Base-by-base conservation (phyloP, 2,113 vertebrate genomes). In the Tragelaphus scriptus region DNA sequence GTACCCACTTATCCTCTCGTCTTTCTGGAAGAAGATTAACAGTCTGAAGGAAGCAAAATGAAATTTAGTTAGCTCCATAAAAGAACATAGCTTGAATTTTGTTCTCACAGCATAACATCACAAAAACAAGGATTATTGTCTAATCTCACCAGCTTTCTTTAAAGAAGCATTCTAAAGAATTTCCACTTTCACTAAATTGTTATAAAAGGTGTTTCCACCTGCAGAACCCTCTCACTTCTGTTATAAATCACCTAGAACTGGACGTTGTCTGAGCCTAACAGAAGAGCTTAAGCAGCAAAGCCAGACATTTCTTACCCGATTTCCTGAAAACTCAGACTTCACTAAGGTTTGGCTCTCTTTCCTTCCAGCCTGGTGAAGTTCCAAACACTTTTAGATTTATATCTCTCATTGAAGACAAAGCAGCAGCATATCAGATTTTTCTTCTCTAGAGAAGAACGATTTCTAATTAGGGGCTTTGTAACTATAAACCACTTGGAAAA, bases 311-410 rank as follows among this genome's bases (percentile, higher is more conserved):
- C 80, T 94, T 94, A 93, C 77, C 94, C 2, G 7, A 94, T 97
- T 98, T 98, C 97, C 97, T 97, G 97, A 90, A 97, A 98, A 92
- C 40, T 95, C 92, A 98, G 98, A 97, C 96, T 97, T 93, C 14
- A 82, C 63, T 79, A 80, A 92, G 40, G 23, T 65, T 98, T 97
- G 90, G 95, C 85, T 91, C 63, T 65, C 47, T 68, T 85, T 98
- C n/a, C 36, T 89, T 91, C 63, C 36, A 93, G 10, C 11, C 30
- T 96, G 90, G 92, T 93, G 79, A 90, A 61, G 19, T 88, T 97
- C 97, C 95, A 97, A 96, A 81, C 96, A 63, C 59, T 56, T 94
- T 93, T 58, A 97, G 93, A 97, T 98, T 98, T 97, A 97, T 96
- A 98, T 95, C 94, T 96, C 82, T 90, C 85, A 91, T 36, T 97